Conservation (phyloP, 2,888 invertebrate genomes). For the Spodoptera picta region DNA sequence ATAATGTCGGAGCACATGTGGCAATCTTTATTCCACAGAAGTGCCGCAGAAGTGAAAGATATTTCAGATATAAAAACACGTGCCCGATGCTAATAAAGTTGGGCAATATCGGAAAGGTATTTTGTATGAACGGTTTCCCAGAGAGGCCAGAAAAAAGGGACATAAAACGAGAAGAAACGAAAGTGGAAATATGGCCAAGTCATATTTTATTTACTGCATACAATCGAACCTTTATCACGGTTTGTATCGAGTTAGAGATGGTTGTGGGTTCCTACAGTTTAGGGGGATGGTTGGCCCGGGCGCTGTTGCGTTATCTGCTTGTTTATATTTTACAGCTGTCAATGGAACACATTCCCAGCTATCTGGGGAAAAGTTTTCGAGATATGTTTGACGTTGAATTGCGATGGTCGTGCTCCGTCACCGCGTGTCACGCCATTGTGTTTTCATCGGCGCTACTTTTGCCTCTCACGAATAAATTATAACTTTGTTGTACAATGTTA, state of each 20-base stretch:
- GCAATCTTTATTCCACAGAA: slow-evolving; percentile 79
- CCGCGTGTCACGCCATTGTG: slow-evolving; percentile 33
- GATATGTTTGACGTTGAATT: slow-evolving; percentile 36
- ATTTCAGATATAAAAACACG: slow-evolving; percentile 85
- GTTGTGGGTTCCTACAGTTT: slow-evolving; percentile 75
- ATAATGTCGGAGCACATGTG: slow-evolving; percentile 76
- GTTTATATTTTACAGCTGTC: slow-evolving; percentile 70
- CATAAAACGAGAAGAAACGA: slow-evolving; percentile 85
- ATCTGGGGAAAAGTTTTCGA: slow-evolving; percentile 52
- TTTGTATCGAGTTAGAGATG: slow-evolving; percentile 83
- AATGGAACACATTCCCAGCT: slow-evolving; percentile 58
- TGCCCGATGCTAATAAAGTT: slow-evolving; percentile 87
- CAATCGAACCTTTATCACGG: slow-evolving; percentile 88
- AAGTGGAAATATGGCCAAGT: slow-evolving; percentile 87
- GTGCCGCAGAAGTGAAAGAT: slow-evolving; percentile 81
- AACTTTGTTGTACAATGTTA: slow-evolving; percentile 38
- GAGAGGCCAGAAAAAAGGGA: slow-evolving; percentile 83
- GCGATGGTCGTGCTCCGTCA: slow-evolving; percentile 40
- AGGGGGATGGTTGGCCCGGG: slow-evolving; percentile 69
- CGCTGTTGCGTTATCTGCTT: slow-evolving; percentile 66
- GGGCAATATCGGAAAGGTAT: slow-evolving; percentile 86
- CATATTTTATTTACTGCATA: slow-evolving; percentile 89
- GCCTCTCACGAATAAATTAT: slow-evolving; percentile 46
- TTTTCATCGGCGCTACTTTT: slow-evolving; percentile 40
- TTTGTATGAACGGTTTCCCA: slow-evolving; percentile 86